Base-by-base conservation (phyloP, 2,888 invertebrate species). In the Liopterus haemorrhoidalis region DNA sequence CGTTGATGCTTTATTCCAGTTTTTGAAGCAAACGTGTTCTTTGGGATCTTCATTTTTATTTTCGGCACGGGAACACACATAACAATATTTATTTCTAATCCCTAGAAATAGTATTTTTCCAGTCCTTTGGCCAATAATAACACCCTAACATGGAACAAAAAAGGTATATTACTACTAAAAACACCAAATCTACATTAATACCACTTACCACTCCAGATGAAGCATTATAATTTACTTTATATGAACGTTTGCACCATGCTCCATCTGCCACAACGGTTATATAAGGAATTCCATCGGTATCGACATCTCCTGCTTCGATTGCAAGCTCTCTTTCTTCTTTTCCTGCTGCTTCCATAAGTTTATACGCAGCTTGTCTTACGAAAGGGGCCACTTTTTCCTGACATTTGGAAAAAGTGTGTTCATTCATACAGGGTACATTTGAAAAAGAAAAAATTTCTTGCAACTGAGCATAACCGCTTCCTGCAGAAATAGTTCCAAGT, bases 1-100 rank as follows among this genome's bases (percentile, higher is more conserved):
- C 6, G 47, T 50, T 15, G 49, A 51, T 8, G 48, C 8, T 21
- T 30, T 32, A 14, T 41, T 24, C 46, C 48, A 54, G 38, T 54
- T 54, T 46, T 49, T 51, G 15, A 32, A 54, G 35, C 51, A 53
- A 6, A 4, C 8, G 31, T 54, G 53, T 4, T 36, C 14, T 22
- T n/a, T 9, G 2, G 27, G 6, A 11, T 30, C 15, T 22, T 30
- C 21, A n/a, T 49, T 43, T 41, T 21, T 16, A 21, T 37, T 41
- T 12, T 4, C 3, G 2, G 37, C 37, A 19, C 39, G 39, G 2
- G 27, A 18, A 28, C 39, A 30, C 3, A 40, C 15, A 21, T 20
- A 30, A 16, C 30, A 40, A 30, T 40, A 40, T 19, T 28, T 30
- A 30, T 40, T 40, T 11, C 30, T 9, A 30, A 37, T 25, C 4